A percentile compares a stretch with the other conserved stretches of the same genome.
phyloP scores from a whole-genome alignment of 2,797 vertebrate species.

The Falco cherrug region DNA sequence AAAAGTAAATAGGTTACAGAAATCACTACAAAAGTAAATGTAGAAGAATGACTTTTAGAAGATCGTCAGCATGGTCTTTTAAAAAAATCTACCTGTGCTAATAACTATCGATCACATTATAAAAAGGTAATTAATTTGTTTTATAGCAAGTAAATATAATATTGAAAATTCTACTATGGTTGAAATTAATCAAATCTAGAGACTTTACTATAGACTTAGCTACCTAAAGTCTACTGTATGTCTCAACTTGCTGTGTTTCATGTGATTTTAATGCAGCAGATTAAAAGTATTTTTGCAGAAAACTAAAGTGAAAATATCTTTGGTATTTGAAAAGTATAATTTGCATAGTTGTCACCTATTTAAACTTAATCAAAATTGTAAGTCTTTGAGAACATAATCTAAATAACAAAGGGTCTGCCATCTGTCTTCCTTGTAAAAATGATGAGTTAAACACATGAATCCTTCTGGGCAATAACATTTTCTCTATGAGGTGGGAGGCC shows the following conservation, averaged over 20 bases:
- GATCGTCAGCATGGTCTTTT: background rate
- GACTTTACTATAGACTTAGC: background rate
- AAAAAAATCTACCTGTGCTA: background rate
- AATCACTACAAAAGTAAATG: background rate
- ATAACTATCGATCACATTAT: background rate
- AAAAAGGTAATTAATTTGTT: background rate
- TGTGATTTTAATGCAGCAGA: constrained; percentile 13
- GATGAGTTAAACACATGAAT: background rate
- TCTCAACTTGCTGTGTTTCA: constrained; percentile 23
- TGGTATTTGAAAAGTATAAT: background rate
- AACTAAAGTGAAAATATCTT: background rate
- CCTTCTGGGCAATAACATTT: background rate
- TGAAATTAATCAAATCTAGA: constrained; percentile 18
- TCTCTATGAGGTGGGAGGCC: background rate
- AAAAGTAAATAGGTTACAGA: background rate
- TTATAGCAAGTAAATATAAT: background rate
- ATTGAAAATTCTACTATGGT: background rate
- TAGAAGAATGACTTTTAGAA: background rate
- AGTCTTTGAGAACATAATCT: background rate
- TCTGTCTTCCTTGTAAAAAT: background rate
- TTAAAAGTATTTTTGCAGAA: constrained; percentile 7
- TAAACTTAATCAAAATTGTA: background rate
- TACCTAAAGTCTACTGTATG: background rate
- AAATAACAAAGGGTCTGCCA: background rate
- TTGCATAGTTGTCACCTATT: background rate